These are phyloP conservation scores for Actenoides hombroni DNA, from an alignment of 2,113 vertebrate species.

Conservation along the genomic window DNA sequence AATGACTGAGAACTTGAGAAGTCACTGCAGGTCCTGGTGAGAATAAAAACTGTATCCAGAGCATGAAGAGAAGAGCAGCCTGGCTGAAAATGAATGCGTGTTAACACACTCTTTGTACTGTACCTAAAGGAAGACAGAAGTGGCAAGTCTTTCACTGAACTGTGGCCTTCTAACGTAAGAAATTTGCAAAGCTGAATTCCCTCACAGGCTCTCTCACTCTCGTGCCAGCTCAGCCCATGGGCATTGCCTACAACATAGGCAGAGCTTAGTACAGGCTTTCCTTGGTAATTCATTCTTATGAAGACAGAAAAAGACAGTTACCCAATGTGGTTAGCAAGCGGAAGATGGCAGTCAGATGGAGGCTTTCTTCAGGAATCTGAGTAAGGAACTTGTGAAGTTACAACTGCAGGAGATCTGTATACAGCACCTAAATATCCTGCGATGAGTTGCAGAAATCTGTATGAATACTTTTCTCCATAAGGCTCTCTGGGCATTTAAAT, in stretches of 20 bases:
- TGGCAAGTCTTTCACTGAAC: neutral
- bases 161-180: neutral
- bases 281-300: neutral
- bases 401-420: neutral
- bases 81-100: neutral
- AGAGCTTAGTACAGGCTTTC: neutral
- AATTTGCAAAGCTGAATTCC: neutral
- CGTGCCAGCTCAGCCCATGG: fast-evolving
- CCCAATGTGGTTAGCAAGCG: fast-evolving
- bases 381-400: neutral
- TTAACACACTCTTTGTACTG: fast-evolving
- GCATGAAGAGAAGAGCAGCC: neutral
- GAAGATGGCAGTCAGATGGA: neutral
- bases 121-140: neutral
- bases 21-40: neutral
- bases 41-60: neutral
- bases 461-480: neutral
- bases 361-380: neutral
- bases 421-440: neutral
- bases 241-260: fast-evolving
- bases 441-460: neutral
- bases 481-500: neutral
- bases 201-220: no score
- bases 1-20: neutral
- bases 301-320: neutral